Conservation (phyloP, 2,888 invertebrate species). For the Caenorhabditis panamensis region DNA sequence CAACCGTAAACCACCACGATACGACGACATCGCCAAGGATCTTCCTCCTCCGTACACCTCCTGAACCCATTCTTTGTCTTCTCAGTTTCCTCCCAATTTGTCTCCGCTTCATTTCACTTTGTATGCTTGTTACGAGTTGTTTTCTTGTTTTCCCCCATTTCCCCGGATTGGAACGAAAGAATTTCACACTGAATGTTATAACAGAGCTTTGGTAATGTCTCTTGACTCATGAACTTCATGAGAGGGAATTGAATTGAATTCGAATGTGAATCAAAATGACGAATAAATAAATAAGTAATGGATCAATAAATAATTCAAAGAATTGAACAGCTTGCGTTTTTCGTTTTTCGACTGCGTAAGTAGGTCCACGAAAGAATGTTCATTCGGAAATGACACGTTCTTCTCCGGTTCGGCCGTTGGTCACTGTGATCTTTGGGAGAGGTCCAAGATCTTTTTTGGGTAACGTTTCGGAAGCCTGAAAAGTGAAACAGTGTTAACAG, state of each 20-base stretch:
- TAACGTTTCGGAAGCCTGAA: slow-evolving; percentile 25
- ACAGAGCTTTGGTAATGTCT: not conserved
- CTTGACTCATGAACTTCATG: not conserved
- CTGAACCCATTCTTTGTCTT: slow-evolving; percentile 7
- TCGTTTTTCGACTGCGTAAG: not conserved
- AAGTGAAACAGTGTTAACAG: slow-evolving; percentile 3
- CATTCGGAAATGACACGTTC: slow-evolving; percentile 63
- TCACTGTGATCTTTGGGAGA: slow-evolving; percentile 61
- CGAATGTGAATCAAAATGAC: not conserved
- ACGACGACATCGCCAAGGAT: slow-evolving; percentile 62
- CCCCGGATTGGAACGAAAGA: no score
- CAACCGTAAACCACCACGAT: slow-evolving; percentile 54
- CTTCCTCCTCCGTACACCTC: slow-evolving; percentile 61
- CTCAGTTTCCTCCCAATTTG: not conserved
- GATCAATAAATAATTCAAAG: not conserved
- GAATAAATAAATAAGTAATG: slow-evolving; percentile 10
- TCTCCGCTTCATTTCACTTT: slow-evolving; percentile 51
- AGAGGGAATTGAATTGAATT: not conserved
- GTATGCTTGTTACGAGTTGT: slow-evolving; percentile 50
- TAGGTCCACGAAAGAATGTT: slow-evolving; percentile 8
- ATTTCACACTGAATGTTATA: not conserved
- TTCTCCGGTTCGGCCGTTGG: slow-evolving; percentile 60
- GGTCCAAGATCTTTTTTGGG: slow-evolving; percentile 57
- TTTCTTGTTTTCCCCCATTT: not conserved
- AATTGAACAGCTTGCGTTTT: not conserved